Evolutionary conservation across 1,140 invertebrate species (phyloP), one percentile per base, ranked within the genome.

Genomic region (Spodoptera litura): DNA sequence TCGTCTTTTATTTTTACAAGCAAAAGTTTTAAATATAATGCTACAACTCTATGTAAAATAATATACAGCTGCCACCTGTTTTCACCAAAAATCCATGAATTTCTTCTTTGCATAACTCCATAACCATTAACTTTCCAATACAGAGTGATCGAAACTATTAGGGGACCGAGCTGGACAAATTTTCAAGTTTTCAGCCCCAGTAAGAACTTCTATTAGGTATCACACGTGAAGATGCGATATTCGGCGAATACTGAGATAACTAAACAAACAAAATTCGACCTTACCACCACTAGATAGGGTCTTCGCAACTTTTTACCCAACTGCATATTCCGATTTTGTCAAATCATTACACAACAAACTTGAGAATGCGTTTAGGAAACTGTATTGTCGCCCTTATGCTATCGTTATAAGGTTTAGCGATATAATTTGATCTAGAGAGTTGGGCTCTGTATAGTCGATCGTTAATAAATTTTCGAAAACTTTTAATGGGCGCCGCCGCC

Each of bases 401-500:
- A 38, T 13, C n/a, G 25, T 5, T 10, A 31, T 75, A 74, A 52
- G 56, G 71, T 74, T 61, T 11, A 27, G n/a, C 27, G 25, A 61
- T 31, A 51, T 15, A 5, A 25, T 38, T 9, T 49, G 15, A 38
- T 61, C 0, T 25, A 10, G 1, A 0, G 9, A 64, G 59, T 52
- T 12, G 62, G 72, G 58, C 53, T 75, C 49, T 75, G 44, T n/a
- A 44, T 25, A 62, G 49, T 62, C 73, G 59, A 75, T 75, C 73
- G 73, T 75, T 75, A 75, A 75, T 75, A 75, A 64, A 64, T 75
- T 75, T 62, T 53, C 38, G 59, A 62, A 55, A 75, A 75, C 59
- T 75, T 75, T 75, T 75, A 75, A 75, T 75, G 73, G 73, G 49
- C 73, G 73, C 73, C 58, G 38, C 52, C 71, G 27, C 68, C 31